Conservation (phyloP, 2,113 vertebrate genomes). For the Paedocypris sp. region DNA sequence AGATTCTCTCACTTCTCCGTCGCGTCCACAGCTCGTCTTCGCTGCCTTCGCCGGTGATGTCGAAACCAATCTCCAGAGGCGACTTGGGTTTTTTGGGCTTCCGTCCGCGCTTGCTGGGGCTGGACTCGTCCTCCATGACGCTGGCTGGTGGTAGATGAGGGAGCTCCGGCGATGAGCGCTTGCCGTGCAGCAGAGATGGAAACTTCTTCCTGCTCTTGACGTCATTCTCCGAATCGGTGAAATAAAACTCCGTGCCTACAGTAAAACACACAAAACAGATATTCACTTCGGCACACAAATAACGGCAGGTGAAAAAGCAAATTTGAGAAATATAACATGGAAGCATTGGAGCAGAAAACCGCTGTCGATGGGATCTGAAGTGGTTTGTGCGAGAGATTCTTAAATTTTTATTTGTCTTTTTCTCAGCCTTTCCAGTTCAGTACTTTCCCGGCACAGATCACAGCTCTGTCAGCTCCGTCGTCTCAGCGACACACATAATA, state of each 20-base stretch:
- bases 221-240: slow-evolving; percentile 84
- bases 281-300: background rate
- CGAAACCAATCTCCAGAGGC: slow-evolving; percentile 71
- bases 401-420: no score
- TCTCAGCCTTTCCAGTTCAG: no score
- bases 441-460: no score
- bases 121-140: slow-evolving; percentile 43
- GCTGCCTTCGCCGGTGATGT: slow-evolving; percentile 70
- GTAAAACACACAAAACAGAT: background rate
- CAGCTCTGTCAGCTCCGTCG: no score
- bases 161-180: slow-evolving; percentile 70
- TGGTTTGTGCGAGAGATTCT: no score
- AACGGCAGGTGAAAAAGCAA: no score
- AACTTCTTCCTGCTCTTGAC: slow-evolving; percentile 76
- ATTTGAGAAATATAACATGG: no score
- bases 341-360: no score
- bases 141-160: slow-evolving; percentile 44
- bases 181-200: slow-evolving; percentile 72
- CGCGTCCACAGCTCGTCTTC: slow-evolving; percentile 89
- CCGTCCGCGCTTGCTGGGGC: slow-evolving; percentile 63
- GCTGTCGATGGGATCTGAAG: no score
- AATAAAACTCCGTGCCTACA: slow-evolving; percentile 83
- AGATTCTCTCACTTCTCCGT: slow-evolving; percentile 87
- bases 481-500: no score
- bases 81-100: slow-evolving; percentile 72